Conservation (phyloP, 2,113 vertebrate species). For the Conger conger region DNA sequence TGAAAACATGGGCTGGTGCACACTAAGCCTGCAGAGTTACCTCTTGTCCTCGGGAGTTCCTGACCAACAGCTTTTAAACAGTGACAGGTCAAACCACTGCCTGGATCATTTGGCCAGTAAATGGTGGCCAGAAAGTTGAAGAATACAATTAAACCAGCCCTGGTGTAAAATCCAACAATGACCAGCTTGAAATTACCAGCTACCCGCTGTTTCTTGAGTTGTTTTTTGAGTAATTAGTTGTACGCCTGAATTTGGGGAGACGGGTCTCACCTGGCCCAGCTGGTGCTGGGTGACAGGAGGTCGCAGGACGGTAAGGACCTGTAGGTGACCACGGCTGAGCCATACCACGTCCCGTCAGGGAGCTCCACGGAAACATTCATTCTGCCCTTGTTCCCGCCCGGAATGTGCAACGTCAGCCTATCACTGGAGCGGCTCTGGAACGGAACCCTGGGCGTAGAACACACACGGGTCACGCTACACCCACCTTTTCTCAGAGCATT, state of each 20-base stretch:
- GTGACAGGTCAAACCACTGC: neutral
- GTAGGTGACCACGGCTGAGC: neutral
- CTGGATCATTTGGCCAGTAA: neutral
- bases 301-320: constrained; percentile 16
- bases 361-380: constrained; percentile 11
- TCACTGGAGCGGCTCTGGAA: neutral
- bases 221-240: no score
- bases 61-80: neutral
- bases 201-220: no score
- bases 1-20: no score
- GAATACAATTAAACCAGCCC: neutral
- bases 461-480: neutral
- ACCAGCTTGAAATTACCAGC: no score
- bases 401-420: constrained; percentile 17
- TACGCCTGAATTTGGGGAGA: neutral
- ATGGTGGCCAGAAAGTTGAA: neutral
- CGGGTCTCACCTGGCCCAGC: constrained; percentile 27
- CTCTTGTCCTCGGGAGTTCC: neutral
- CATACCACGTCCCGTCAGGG: constrained; percentile 19
- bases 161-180: no score
- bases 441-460: constrained; percentile 7
- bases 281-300: constrained; percentile 5
- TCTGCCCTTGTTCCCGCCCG: constrained; percentile 6
- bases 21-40: neutral
- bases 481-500: neutral